phyloP scores from a whole-genome alignment of 2,888 invertebrate species.

The Sarcophaga caerulescens region DNA sequence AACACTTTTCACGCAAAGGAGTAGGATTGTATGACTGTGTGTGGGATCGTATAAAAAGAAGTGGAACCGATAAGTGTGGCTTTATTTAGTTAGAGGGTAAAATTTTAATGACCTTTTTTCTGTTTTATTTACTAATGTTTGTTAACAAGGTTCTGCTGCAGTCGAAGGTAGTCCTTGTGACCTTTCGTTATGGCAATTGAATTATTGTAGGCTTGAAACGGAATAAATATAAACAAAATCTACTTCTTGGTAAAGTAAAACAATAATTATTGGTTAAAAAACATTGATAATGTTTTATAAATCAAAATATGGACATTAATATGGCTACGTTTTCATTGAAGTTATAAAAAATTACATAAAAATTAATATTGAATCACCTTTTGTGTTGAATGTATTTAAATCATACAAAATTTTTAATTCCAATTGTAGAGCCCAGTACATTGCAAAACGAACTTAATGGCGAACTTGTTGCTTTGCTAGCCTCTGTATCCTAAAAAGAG shows the following conservation, averaged over 20 bases:
- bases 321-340: no score
- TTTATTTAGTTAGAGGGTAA: conserved; percentile 10
- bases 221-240: neutral
- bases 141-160: neutral
- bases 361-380: no score
- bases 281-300: neutral
- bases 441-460: no score
- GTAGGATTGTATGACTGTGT: no score
- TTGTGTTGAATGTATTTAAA: no score
- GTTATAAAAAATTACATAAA: no score
- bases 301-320: neutral
- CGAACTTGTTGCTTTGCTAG: no score
- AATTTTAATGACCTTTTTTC: conserved; percentile 8
- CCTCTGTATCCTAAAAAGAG: no score
- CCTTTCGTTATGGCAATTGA: conserved; percentile 37
- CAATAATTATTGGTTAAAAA: neutral
- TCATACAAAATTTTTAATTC: no score
- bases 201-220: neutral
- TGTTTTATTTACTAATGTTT: neutral
- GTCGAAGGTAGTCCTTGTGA: conserved; percentile 4
- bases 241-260: neutral
- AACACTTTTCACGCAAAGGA: no score
- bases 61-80: neutral
- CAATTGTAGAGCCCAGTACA: no score
- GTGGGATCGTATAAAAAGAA: neutral